Percentiles rank a stretch among this genome's conserved stretches.
Conservation (phyloP, 30 jellyfish, hydroid and myxozoan genomes). For the Sanderia malayensis region DNA sequence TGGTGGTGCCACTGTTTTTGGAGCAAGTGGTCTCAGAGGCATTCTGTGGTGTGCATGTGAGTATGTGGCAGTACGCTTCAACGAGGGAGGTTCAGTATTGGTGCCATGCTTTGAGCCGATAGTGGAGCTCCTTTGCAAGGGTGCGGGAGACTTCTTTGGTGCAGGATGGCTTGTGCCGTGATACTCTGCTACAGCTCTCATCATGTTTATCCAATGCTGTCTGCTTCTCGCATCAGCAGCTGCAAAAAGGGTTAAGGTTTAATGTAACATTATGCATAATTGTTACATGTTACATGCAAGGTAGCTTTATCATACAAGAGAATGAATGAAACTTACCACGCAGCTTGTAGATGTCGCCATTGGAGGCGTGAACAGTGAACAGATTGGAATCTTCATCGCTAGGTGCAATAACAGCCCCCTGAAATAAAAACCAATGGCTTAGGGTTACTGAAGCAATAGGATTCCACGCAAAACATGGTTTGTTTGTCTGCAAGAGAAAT, state of each 20-base stretch:
- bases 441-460: too few relatives aligned
- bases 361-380: slow-evolving; percentile 78
- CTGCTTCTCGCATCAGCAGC: slow-evolving; percentile 87
- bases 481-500: too few relatives aligned
- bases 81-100: not conserved
- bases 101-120: slow-evolving; percentile 28
- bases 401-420: slow-evolving; percentile 99
- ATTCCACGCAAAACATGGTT: too few relatives aligned
- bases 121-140: slow-evolving; percentile 33
- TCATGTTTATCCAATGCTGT: slow-evolving; percentile 96
- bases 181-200: slow-evolving; percentile 93
- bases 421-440: too few relatives aligned
- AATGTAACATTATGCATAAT: too few relatives aligned
- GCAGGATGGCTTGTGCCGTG: slow-evolving; percentile 64
- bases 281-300: too few relatives aligned
- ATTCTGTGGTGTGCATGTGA: not conserved
- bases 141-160: slow-evolving; percentile 14
- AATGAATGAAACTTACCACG: slow-evolving; percentile 60
- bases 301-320: too few relatives aligned
- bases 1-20: slow-evolving; percentile 65
- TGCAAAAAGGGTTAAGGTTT: too few relatives aligned
- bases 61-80: slow-evolving; percentile 39
- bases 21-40: slow-evolving; percentile 1
- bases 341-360: slow-evolving; percentile 85
- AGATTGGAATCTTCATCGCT: slow-evolving; percentile 92